Percentiles rank a stretch among this genome's conserved stretches.
phyloP scores from a whole-genome alignment of 37 sponge, comb jelly and placozoan genomes.

The Ephydatia muelleri region DNA sequence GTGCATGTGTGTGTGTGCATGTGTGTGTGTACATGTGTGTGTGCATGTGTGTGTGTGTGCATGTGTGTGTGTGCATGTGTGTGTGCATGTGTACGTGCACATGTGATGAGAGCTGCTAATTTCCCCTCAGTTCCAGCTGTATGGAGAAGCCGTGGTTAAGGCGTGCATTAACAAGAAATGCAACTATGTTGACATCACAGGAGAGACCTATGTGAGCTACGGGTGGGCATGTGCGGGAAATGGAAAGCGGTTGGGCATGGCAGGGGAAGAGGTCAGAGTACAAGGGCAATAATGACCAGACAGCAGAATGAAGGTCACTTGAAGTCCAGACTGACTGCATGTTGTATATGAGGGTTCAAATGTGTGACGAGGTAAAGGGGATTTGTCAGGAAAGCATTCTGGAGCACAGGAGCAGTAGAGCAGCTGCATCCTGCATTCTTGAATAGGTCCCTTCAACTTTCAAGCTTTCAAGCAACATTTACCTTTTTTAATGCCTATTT shows the following conservation, averaged over 20 bases:
- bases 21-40: too few relatives aligned
- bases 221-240: not conserved
- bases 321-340: too few relatives aligned
- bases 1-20: conserved; percentile 3
- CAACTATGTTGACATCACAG: conserved; percentile 92
- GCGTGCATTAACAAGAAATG: conserved; percentile 74
- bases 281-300: not conserved
- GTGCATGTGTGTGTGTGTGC: not conserved
- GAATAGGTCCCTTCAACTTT: too few relatives aligned
- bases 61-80: not conserved
- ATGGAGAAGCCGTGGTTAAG: conserved; percentile 85
- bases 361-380: too few relatives aligned
- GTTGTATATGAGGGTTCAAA: too few relatives aligned
- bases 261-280: not conserved
- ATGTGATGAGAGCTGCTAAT: not conserved
- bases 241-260: too few relatives aligned
- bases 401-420: too few relatives aligned
- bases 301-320: not conserved
- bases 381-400: too few relatives aligned
- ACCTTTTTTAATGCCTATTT: too few relatives aligned
- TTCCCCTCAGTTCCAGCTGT: conserved; percentile 61
- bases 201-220: conserved; percentile 83
- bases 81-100: not conserved
- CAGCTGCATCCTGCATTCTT: too few relatives aligned
- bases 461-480: too few relatives aligned